Evolutionary conservation across 2,797 vertebrate genomes (phyloP), one percentile per base, ranked within the genome.

Genomic region (Microctenopoma steveboyesi): DNA sequence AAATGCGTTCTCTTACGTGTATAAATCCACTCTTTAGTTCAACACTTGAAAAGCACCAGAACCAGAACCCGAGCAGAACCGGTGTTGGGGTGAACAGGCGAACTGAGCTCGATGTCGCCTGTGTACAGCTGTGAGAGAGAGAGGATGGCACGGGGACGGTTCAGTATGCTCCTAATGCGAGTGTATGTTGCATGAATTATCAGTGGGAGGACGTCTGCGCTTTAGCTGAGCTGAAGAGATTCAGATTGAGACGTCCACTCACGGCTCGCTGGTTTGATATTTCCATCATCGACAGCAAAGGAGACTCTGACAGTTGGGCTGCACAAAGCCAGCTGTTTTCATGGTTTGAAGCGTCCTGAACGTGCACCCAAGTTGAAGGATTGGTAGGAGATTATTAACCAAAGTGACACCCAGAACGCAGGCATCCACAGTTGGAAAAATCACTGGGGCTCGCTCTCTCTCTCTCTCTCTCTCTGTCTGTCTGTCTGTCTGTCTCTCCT

Each of bases 311-410:
- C 93, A 94, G 94, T 90, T 72, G 90, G 91, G 92, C 92, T 92
- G 92, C 89, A 88, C 89, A 85, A 75, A 93, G 91, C 94, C 94
- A 95, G 93, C 92, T 95, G 94, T 95, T 95, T 93, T 93, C 92
- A 92, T 91, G 92, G 89, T 92, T 92, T 88, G 88, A 86, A 92
- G 92, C 91, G 71, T 92, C 92, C 82, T 75, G 85, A 90, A 92
- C 89, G 90, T 78, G 89, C 93, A 92, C 88, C 88, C 89, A 73
- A 88, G 89, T 91, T 89, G 91, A 94, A 94, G 89, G 92, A 93
- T 92, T 88, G 91, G 87, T 91, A 75, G 90, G 89, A 92, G 92
- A 92, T 94, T 94, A 94, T 94, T 94, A 94, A 93, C 91, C 91
- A 94, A 95, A 93, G 92, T 92, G 92, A 93, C 93, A 92, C 85